Base-by-base conservation (phyloP, 92 coral and sea anemone genomes). In the Parazoanthus atlanticus region DNA sequence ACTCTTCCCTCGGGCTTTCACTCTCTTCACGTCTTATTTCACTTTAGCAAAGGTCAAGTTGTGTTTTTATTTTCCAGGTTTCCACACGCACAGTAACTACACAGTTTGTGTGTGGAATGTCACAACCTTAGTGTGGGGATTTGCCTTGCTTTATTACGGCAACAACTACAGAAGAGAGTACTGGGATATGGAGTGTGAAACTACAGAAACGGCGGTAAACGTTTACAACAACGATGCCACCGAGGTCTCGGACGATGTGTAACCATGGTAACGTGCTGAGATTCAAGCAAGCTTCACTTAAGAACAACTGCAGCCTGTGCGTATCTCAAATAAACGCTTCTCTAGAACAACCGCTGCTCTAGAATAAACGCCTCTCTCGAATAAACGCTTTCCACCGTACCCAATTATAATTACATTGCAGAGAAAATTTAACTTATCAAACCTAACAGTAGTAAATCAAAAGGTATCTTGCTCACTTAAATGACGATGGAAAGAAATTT, bases 131-230 rank as follows among this genome's bases (percentile, higher is more conserved):
- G 6, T 70, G 5, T 26, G 76, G 56, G 86, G 86, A 67, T 83
- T 83, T 83, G 86, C 76, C 36, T 19, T 83, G 61, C 64, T 69
- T 25, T 32, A 46, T 47, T 70, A 69, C 78, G 67, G 65, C 23
- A 84, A 84, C n/a, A 84, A 10, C 8, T 84, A 84, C 78, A 70
- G 64, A 36, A 84, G 52, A 2, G 87, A 84, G 78, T 84, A 84
- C 16, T 67, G 64, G 64, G 46, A 84, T 3, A 2, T n/a, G 12
- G 87, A 84, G 19, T 54, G 33, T 9, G 87, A 84, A 46, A 10
- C 87, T 7, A 43, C 66, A 8, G 43, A 80, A 31, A 84, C 67
- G 3, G 41, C 67, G 56, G 77, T 11, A 43, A 70, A 54, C 13
- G 30, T 30, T 70, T 69, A 36, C 46, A 47, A 9, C 25, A 84